These are phyloP conservation scores for Zoanthus gigantus DNA, from an alignment of 92 coral and sea anemone species.

Conservation along the genomic window DNA sequence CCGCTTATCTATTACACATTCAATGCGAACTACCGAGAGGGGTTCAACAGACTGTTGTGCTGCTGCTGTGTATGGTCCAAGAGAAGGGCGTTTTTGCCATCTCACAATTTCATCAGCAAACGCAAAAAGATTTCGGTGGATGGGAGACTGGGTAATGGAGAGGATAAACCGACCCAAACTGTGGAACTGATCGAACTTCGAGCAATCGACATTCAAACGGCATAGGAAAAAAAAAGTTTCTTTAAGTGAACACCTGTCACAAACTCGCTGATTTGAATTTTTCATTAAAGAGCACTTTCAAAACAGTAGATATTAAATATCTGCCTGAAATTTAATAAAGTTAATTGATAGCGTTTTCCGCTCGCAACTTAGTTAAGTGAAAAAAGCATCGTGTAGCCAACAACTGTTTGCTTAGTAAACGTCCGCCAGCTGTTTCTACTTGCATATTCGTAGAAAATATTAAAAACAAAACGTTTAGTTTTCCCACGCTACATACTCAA, in stretches of 20 bases:
- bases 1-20: conserved; percentile 38
- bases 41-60: conserved; percentile 21
- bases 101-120: not conserved
- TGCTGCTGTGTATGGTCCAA: not conserved
- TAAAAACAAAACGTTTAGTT: too few relatives aligned
- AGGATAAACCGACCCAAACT: not conserved
- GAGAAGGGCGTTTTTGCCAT: not conserved
- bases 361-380: not conserved
- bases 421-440: too few relatives aligned
- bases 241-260: not conserved
- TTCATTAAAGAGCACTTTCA: not conserved
- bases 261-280: not conserved
- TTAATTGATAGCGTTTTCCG: not conserved
- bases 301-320: not conserved
- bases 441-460: too few relatives aligned
- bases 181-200: conserved; percentile 20
- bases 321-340: not conserved
- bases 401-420: too few relatives aligned
- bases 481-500: too few relatives aligned
- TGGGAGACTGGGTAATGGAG: not conserved
- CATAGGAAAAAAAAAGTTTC: not conserved
- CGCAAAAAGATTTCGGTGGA: conserved; percentile 1
- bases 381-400: not conserved
- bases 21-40: conserved; percentile 32
- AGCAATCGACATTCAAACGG: not conserved